phyloP scores from a whole-genome alignment of 1,140 invertebrate genomes.

The Elysia chlorotica region DNA sequence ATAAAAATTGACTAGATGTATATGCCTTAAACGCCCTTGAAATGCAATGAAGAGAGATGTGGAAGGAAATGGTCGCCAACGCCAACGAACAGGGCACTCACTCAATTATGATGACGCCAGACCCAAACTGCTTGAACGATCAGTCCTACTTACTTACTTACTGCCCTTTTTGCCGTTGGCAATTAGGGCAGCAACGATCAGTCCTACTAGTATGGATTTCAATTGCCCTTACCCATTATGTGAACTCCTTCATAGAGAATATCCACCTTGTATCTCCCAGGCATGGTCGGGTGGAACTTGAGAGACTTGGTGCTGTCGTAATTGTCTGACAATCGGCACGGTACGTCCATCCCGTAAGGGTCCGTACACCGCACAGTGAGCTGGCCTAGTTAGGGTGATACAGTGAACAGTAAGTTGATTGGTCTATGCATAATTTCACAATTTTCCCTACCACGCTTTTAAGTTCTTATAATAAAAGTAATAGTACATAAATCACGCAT shows the following conservation, averaged over 20 bases:
- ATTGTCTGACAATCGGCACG: conserved; percentile 96
- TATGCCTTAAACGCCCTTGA: too few species aligned
- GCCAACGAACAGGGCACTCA: too few species aligned
- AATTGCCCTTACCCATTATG: conserved; percentile 65
- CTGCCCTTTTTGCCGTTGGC: too few species aligned
- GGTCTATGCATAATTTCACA: neutral
- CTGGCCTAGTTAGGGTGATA: conserved; percentile 73
- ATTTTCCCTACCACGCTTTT: neutral
- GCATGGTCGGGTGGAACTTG: conserved; percentile 92
- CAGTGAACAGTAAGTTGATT: neutral
- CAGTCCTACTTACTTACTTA: too few species aligned
- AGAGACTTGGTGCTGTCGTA: conserved; percentile 96
- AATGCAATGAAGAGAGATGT: too few species aligned
- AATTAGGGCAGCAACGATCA: too few species aligned
- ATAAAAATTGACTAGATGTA: too few species aligned
- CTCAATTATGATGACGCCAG: too few species aligned
- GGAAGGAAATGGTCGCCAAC: too few species aligned
- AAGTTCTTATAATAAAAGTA: neutral
- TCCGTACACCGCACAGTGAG: conserved; percentile 95
- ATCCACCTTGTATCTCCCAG: conserved; percentile 87
- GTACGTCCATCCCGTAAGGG: conserved; percentile 75
- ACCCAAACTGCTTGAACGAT: too few species aligned
- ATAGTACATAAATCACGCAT: too few species aligned
- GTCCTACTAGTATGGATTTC: too few species aligned
- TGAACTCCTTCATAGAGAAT: conserved; percentile 87